Percentiles rank a stretch among this genome's conserved stretches.
phyloP scores from a whole-genome alignment of 2,113 vertebrate species.

The Manacus vitellinus region DNA sequence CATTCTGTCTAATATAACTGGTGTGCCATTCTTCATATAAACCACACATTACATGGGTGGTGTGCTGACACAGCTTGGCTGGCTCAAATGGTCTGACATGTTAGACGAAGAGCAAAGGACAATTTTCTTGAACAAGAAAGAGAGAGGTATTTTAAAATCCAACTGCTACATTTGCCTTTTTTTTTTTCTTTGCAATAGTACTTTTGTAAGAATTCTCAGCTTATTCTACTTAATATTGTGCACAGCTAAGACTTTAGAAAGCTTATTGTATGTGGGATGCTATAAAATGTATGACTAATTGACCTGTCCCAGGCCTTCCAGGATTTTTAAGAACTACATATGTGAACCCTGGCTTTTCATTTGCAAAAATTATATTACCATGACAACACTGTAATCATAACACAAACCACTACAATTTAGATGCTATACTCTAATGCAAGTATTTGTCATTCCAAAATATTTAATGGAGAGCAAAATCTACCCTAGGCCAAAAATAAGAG shows the following conservation, averaged over 20 bases:
- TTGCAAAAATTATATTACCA: conserved; percentile 25
- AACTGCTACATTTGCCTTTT: background rate
- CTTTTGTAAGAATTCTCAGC: background rate
- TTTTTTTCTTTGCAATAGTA: background rate
- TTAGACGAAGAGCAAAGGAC: background rate
- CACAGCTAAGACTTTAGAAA: background rate
- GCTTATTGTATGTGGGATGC: background rate
- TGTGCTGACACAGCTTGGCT: accelerated
- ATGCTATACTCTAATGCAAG: background rate
- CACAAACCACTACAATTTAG: conserved; percentile 10
- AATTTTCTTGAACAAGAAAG: background rate
- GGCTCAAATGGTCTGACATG: accelerated
- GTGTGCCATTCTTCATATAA: background rate
- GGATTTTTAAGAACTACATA: conserved; percentile 34
- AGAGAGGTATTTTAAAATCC: background rate
- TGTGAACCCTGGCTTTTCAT: conserved; percentile 35
- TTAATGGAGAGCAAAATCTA: conserved; percentile 4
- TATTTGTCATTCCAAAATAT: background rate
- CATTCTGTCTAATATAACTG: too few relatives aligned
- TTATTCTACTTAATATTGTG: background rate
- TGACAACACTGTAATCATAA: conserved; percentile 49
- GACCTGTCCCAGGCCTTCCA: conserved; percentile 25
- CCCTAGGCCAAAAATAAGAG: conserved; percentile 32
- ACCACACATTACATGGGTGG: accelerated
- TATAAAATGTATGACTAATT: conserved; percentile 47